Evolutionary conservation across 1,140 invertebrate genomes (phyloP).

Genomic region (Oscheius sp.): DNA sequence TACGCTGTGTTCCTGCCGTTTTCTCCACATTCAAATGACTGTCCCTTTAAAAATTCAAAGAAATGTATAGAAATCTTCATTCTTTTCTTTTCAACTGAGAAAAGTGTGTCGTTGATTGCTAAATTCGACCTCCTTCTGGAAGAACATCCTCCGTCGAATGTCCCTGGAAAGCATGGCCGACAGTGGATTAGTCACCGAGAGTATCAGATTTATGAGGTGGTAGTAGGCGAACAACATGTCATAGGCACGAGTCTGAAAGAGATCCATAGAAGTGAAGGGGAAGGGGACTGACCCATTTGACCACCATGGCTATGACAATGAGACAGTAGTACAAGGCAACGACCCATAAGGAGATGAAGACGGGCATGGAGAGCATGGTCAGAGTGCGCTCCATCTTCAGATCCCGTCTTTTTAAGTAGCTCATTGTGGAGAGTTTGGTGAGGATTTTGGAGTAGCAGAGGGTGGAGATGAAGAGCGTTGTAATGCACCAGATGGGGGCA

Average conservation of each 20-base stretch:
- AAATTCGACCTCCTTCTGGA: background rate
- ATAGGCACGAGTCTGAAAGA: background rate
- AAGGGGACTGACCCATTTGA: background rate
- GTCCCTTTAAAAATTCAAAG: no score
- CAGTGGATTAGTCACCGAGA: background rate
- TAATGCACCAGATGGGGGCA: background rate
- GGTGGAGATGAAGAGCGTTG: background rate
- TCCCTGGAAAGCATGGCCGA: background rate
- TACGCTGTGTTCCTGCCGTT: no score
- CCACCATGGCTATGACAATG: background rate
- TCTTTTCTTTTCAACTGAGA: constrained; percentile 2
- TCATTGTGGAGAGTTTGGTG: background rate
- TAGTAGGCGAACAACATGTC: constrained; percentile 2
- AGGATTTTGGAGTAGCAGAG: constrained; percentile 1
- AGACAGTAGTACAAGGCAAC: background rate
- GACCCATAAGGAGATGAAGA: background rate
- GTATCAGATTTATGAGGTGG: background rate
- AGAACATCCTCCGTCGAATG: background rate
- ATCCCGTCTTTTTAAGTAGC: background rate
- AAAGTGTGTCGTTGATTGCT: background rate
- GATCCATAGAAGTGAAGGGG: no score
- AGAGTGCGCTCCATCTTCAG: background rate
- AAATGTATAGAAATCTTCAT: background rate
- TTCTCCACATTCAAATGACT: no score
- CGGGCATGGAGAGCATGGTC: constrained; percentile 1